phyloP scores from a whole-genome alignment of 2,888 invertebrate species.

The Villa cingulata region DNA sequence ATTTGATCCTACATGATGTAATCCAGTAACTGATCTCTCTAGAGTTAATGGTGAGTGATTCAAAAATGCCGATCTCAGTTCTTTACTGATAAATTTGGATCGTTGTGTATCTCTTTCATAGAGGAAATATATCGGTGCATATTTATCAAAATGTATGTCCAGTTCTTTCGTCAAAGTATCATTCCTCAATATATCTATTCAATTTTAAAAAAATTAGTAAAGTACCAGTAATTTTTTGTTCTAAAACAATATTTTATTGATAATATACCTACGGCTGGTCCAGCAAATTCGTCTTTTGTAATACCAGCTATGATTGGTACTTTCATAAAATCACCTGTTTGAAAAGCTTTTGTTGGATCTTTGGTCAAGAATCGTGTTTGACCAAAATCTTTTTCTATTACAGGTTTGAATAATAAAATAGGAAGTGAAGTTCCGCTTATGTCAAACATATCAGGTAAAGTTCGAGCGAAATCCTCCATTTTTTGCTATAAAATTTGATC shows the following conservation, averaged over 20 bases:
- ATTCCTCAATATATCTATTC: conserved; percentile 44
- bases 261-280: conserved; percentile 46
- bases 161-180: conserved; percentile 40
- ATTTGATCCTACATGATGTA: not conserved
- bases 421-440: conserved; percentile 27
- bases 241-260: no score
- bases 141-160: conserved; percentile 44
- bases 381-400: conserved; percentile 38
- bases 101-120: conserved; percentile 43
- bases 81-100: conserved; percentile 38
- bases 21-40: conserved; percentile 22
- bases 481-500: not conserved
- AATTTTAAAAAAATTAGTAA: conserved; percentile 11
- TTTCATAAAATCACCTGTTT: conserved; percentile 32
- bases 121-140: conserved; percentile 51
- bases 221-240: not conserved
- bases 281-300: conserved; percentile 45
- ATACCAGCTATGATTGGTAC: conserved; percentile 40
- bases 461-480: conserved; percentile 14
- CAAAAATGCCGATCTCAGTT: conserved; percentile 35
- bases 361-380: conserved; percentile 39
- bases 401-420: conserved; percentile 35
- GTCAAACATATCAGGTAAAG: conserved; percentile 19
- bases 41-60: conserved; percentile 20
- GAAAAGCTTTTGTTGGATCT: conserved; percentile 33